Evolutionary conservation across 2,113 vertebrate species (phyloP), one percentile per base, ranked within the genome.

Genomic region (Eleginops maclovinus): DNA sequence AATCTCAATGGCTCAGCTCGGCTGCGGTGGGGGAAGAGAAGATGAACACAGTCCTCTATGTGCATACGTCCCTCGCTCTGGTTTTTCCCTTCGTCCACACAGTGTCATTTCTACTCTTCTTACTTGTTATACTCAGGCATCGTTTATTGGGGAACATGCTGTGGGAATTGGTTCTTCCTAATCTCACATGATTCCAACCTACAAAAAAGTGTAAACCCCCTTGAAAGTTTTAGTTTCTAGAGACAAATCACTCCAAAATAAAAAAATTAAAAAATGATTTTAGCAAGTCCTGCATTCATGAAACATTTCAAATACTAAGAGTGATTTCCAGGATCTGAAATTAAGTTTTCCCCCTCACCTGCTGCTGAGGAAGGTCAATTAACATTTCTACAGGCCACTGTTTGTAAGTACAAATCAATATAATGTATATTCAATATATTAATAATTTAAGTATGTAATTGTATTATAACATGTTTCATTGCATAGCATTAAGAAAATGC

Each of bases 1-100:
- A 89, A 93, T 94, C 92, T 93, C 91, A 92, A 86, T 88, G 82
- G 89, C 87, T 90, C 79, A 77, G 83, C 85, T 83, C 50, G 22
- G 73, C 85, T 73, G 78, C 82, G 70, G 71, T 56, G 75, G 72
- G 68, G 82, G 69, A 86, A 77, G 79, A 72, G 56, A 71, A 76
- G 64, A 86, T 66, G 81, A 83, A 64, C 82, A 75, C 75, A 55
- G 78, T 75, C 50, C 47, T 85, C 51, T 68, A 16, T 60, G 41
- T 76, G 79, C 70, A 64, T 26, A 28, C 26, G 4, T 77, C 47
- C 73, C 84, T 73, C 68, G 16, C 70, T 89, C 58, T 83, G 47
- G 67, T 62, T 84, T 79, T 53, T 58, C 21, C 74, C 54, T 76
- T 69, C 28, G 19, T 85, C 76, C 41, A 14, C 72, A 69, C 65